Conservation (phyloP, 2,113 vertebrate species). For the Amphilophus citrinellus region DNA sequence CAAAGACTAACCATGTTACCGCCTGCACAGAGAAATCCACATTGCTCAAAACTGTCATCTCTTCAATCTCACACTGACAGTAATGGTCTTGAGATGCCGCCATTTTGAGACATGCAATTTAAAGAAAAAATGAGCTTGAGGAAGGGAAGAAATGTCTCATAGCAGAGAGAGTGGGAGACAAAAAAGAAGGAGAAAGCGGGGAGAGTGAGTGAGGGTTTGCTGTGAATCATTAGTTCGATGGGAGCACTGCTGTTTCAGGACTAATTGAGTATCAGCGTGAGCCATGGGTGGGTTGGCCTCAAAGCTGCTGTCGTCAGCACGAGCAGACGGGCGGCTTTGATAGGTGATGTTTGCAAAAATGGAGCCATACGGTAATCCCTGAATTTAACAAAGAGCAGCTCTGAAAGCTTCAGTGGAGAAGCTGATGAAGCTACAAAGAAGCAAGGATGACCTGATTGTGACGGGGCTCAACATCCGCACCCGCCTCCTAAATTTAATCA, state of each 20-base stretch:
- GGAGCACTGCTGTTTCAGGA: slow-evolving; percentile 70
- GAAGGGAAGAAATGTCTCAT: slow-evolving; percentile 36
- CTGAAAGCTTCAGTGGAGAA: slow-evolving; percentile 24
- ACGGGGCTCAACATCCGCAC: neutral
- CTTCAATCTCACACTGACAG: slow-evolving; percentile 65
- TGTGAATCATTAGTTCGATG: slow-evolving; percentile 71
- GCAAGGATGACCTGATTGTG: neutral
- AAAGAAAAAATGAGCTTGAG: slow-evolving; percentile 57
- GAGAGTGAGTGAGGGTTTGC: neutral
- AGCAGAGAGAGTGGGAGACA: slow-evolving; percentile 25
- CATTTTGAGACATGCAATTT: slow-evolving; percentile 72
- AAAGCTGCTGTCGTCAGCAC: slow-evolving; percentile 68
- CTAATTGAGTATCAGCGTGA: slow-evolving; percentile 79
- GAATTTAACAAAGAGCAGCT: slow-evolving; percentile 48
- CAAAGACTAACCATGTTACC: slow-evolving; percentile 66
- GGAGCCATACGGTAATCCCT: slow-evolving; percentile 35
- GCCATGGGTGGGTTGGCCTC: slow-evolving; percentile 55
- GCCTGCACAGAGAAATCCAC: slow-evolving; percentile 63
- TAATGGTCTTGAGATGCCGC: slow-evolving; percentile 70
- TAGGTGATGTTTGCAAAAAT: slow-evolving; percentile 55
- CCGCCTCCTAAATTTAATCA: neutral
- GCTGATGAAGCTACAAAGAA: slow-evolving; percentile 10
- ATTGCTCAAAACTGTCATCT: slow-evolving; percentile 71
- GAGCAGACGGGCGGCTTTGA: slow-evolving; percentile 50
- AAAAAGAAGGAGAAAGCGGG: neutral